Conservation (phyloP, 53 echinoderm and acorn worm species). For the Luidia sarsii region DNA sequence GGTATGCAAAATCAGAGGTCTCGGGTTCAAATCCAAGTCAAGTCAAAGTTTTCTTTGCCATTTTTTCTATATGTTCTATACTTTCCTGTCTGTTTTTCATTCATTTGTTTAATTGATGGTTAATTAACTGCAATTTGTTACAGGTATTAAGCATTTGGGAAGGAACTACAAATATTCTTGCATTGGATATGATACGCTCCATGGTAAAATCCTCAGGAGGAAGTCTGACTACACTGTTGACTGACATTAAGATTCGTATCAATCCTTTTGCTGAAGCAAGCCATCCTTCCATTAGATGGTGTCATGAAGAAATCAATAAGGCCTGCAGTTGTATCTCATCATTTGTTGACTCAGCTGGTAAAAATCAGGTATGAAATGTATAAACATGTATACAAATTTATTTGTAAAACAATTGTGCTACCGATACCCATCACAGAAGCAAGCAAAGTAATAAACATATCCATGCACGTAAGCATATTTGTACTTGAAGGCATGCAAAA, state of each 20-base stretch:
- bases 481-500: too few relatives aligned
- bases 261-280: neutral
- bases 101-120: neutral
- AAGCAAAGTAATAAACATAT: too few relatives aligned
- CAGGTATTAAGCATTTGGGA: conserved; percentile 97
- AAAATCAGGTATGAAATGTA: conserved; percentile 16
- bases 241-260: conserved; percentile 62
- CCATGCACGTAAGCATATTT: too few relatives aligned
- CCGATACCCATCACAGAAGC: too few relatives aligned
- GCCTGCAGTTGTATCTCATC: neutral
- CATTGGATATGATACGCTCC: conserved; percentile 81
- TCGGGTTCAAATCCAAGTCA: too few relatives aligned
- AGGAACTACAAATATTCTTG: conserved; percentile 92
- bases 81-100: too few relatives aligned
- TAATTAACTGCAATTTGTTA: neutral
- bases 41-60: too few relatives aligned
- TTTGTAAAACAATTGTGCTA: too few relatives aligned
- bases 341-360: conserved; percentile 21
- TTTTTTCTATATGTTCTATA: too few relatives aligned
- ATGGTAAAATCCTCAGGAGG: conserved; percentile 75
- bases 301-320: conserved; percentile 17
- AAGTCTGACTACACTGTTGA: conserved; percentile 71
- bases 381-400: too few relatives aligned
- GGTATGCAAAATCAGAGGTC: too few relatives aligned
- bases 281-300: conserved; percentile 11